Evolutionary conservation across 2,797 vertebrate species (phyloP), one percentile per base, ranked within the genome.

Genomic region (Synanceia verrucosa): DNA sequence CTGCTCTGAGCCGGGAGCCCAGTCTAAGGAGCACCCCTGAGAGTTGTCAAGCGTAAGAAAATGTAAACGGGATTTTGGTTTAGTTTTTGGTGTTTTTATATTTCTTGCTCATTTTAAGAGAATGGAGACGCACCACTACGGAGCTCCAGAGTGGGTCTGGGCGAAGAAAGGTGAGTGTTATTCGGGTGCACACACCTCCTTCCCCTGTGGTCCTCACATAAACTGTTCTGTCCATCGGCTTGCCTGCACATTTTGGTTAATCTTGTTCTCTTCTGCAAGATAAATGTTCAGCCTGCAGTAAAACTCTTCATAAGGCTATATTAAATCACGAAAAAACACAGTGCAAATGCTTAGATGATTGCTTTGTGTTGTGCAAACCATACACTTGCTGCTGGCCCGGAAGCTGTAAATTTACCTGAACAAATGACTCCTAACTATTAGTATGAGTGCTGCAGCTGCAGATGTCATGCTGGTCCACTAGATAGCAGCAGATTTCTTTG

Each of bases 381-480:
- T 6, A 12, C 33, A 58, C 12, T 63, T 43, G 65, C 65, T 52
- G 39, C 69, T 69, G 82, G 76, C 60, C 61, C 78, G 37, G 41
- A 50, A 31, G 70, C 55, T 76, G 46, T 56, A 59, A 33, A 77
- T 44, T 63, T 57, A 70, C 34, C 65, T 78, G 39, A 59, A 55
- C 36, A 24, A 55, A 59, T 21, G 55, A 41, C 66, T 62, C n/a
- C 36, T 59, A 53, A 52, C 71, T 74, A 12, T 57, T 10, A 65
- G n/a, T n/a, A n/a, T n/a, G 24, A 61, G 43, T 78, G 81, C 76
- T 89, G 89, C 87, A 93, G 81, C 76, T 89, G 89, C 87, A 93
- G 76, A 83, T 79, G 72, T 85, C 79, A 39, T 64, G 48, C 83
- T 80, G 85, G 72, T 88, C 92, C 84, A 88, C 89, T 92, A 93